These are phyloP conservation scores for Pachyseris speciosa DNA, from an alignment of 64 coral and sea anemone genomes.

Conservation along the genomic window DNA sequence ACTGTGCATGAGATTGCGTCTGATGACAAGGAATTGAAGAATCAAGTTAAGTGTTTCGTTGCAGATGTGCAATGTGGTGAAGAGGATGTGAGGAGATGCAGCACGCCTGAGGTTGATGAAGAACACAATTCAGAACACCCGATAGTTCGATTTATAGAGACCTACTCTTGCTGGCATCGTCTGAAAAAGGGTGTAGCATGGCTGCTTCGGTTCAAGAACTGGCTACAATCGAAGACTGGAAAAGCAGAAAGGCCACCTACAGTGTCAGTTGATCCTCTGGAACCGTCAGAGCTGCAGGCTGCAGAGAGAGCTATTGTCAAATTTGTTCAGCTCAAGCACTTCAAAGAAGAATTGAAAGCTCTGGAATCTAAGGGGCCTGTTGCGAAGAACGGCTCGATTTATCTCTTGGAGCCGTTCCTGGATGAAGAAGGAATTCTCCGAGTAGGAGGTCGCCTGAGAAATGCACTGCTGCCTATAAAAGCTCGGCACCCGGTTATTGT, in stretches of 20 bases:
- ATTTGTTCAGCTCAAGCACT: not conserved
- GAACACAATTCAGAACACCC: not conserved
- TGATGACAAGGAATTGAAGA: not conserved
- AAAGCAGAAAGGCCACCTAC: not conserved
- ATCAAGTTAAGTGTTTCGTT: slow-evolving; percentile 5
- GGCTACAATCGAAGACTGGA: not conserved
- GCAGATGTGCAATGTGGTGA: not conserved
- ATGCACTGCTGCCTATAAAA: not conserved
- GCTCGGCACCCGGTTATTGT: slow-evolving; percentile 29
- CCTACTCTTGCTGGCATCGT: slow-evolving; percentile 26
- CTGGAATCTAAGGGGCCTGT: not conserved
- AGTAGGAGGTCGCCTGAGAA: not conserved
- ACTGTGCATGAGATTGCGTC: not conserved
- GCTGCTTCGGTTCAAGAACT: slow-evolving; percentile 8
- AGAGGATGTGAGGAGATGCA: not conserved
- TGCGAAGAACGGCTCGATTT: not conserved
- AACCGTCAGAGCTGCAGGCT: slow-evolving; percentile 9
- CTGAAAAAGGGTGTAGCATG: slow-evolving; percentile 3
- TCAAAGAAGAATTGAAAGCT: slow-evolving; percentile 5
- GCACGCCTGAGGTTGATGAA: not conserved
- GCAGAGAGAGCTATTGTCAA: not conserved
- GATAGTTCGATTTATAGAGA: not conserved
- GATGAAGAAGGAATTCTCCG: not conserved
- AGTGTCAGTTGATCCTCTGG: not conserved
- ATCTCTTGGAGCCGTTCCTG: not conserved